Conservation (phyloP, 64 coral and sea anemone genomes). For the Platygyra sinensis region DNA sequence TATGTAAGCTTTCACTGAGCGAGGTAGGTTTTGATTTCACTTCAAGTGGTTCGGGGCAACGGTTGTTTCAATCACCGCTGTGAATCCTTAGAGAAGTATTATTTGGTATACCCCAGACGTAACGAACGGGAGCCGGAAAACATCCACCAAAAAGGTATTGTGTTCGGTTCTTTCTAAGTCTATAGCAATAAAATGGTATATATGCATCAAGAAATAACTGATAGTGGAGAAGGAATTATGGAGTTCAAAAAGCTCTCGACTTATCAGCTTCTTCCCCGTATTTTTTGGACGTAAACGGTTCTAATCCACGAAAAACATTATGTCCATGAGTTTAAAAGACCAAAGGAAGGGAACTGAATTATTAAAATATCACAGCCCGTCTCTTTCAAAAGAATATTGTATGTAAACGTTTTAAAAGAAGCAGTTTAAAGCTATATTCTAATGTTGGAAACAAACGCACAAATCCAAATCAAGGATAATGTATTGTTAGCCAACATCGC, state of each 20-base stretch:
- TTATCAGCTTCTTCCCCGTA: not conserved
- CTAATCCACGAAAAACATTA: not conserved
- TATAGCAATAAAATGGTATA: not conserved
- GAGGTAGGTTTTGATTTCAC: slow-evolving; percentile 11
- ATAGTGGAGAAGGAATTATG: not conserved
- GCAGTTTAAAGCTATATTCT: not conserved
- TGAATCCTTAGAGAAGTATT: not conserved
- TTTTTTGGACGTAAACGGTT: not conserved
- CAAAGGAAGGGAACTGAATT: not conserved
- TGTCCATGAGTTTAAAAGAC: not conserved
- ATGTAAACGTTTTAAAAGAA: no score
- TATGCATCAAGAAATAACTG: no score
- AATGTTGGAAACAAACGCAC: not conserved
- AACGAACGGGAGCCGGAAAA: not conserved
- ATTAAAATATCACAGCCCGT: not conserved
- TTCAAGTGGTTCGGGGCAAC: not conserved
- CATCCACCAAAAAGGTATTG: not conserved
- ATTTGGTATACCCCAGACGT: not conserved
- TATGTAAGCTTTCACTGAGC: not conserved
- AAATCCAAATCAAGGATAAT: not conserved
- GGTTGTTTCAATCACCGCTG: not conserved
- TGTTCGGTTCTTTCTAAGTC: not conserved
- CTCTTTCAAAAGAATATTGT: not conserved
- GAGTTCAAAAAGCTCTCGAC: no score
- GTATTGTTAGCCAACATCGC: no score